Evolutionary conservation across 2,113 vertebrate species (phyloP), one percentile per base, ranked within the genome.

Genomic region (Amblyopsis rosae): DNA sequence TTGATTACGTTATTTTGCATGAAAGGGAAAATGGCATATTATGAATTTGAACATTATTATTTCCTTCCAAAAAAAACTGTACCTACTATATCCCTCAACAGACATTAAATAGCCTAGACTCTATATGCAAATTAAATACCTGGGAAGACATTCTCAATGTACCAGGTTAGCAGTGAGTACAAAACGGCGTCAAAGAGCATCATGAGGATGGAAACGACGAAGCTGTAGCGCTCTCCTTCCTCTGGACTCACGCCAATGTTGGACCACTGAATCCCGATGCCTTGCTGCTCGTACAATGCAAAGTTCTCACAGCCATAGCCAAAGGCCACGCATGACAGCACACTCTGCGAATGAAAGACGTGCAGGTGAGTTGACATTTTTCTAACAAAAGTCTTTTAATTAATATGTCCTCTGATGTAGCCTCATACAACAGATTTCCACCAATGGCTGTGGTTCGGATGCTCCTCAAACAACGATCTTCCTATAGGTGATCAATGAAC

Each of bases 121-220:
- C 35, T 41, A 8, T 58, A 10, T 11, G 4, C 19, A 58, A 12
- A 32, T 11, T 26, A 3, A 51, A 67, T 87, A 99, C 98, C 98
- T 95, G 98, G 98, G 69, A 95, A 98, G 68, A 99, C 94, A 0
- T 95, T 94, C 77, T 99, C 96, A 15, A 98, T 96, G 90, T 99
- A 99, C 96, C 96, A 98, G 0, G 96, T 98, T 90, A 98, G 93
- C 33, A 95, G 74, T 53, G 94, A 95, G 63, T 99, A 97, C 0
- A 99, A 58, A 35, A 91, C 72, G 1, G 94, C 79, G 32, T 99
- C 97, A 0, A 95, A 75, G 3, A 99, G 84, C 97, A 99, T 98
- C 94, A 99, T 97, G 79, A 88, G 55, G 19, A 95, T 91, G 0
- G 97, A 96, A 0, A 94, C 87, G 12, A 94, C 86, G 72, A 99